Conservation (phyloP, 1,140 invertebrate genomes). For the Cataglyphis hispanica region DNA sequence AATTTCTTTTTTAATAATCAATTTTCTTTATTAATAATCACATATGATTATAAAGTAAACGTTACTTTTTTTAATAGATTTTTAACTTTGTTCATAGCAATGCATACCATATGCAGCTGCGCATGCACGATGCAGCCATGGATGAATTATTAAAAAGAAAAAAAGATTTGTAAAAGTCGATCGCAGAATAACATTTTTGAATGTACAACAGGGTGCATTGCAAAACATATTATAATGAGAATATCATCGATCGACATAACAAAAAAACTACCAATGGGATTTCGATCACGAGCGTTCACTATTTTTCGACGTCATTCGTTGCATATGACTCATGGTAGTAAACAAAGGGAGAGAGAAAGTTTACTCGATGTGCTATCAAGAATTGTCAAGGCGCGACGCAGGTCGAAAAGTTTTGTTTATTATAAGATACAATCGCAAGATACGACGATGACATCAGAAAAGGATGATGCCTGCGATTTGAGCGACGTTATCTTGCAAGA, state of each 20-base stretch:
- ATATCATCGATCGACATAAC: background rate
- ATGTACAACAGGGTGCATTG: background rate
- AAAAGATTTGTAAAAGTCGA: background rate
- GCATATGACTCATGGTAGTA: slow-evolving; percentile 7
- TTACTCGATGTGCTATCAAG: background rate
- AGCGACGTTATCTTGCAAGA: slow-evolving; percentile 63
- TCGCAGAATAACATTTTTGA: slow-evolving; percentile 12
- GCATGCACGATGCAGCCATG: slow-evolving; percentile 9
- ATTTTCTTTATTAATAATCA: too few species aligned
- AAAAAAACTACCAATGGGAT: slow-evolving; percentile 7
- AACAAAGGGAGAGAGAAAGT: background rate
- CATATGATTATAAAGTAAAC: too few species aligned
- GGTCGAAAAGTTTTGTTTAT: background rate
- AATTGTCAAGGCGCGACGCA: background rate
- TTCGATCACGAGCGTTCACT: background rate
- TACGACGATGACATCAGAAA: slow-evolving; percentile 28
- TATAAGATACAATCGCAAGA: slow-evolving; percentile 12
- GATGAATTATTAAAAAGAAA: background rate
- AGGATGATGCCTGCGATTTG: slow-evolving; percentile 78
- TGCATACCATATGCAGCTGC: background rate
- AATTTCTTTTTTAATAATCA: too few species aligned
- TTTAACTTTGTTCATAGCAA: background rate
- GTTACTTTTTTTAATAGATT: too few species aligned
- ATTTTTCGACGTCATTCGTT: background rate
- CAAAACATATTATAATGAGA: background rate